Evolutionary conservation across 23 tunicate species (phyloP).

Genomic region (Phallusia fumigata): DNA sequence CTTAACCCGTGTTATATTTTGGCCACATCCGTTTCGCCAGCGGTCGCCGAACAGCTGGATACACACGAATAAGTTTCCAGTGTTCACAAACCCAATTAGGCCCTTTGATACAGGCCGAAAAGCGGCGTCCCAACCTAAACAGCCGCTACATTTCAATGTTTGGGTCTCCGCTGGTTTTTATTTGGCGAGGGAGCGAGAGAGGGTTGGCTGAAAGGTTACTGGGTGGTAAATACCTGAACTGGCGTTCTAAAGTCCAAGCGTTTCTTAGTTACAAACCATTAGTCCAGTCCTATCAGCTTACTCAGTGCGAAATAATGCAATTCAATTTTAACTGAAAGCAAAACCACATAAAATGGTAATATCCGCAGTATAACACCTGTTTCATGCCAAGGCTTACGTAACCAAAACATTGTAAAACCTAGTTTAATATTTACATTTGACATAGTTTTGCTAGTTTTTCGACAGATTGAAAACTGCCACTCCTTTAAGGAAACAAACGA

Average conservation of each 20-base stretch:
- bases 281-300: not conserved
- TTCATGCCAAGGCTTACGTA: no score
- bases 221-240: no score
- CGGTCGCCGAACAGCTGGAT: conserved; percentile 4
- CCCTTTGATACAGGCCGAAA: not conserved
- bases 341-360: no score
- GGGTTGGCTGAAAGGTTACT: not conserved
- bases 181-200: not conserved
- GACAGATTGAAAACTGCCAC: no score
- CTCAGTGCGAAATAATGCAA: no score
- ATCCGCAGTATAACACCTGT: no score
- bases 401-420: no score
- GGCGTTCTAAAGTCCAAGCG: not conserved
- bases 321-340: no score
- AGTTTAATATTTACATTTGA: no score
- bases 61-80: not conserved
- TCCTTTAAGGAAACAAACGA: no score
- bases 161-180: not conserved
- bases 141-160: not conserved
- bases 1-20: not conserved
- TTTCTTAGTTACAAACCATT: not conserved
- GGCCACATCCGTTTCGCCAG: not conserved
- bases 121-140: not conserved
- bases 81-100: not conserved
- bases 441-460: no score